phyloP scores from a whole-genome alignment of 2,797 vertebrate genomes.

The Macroramphosus scolopax region DNA sequence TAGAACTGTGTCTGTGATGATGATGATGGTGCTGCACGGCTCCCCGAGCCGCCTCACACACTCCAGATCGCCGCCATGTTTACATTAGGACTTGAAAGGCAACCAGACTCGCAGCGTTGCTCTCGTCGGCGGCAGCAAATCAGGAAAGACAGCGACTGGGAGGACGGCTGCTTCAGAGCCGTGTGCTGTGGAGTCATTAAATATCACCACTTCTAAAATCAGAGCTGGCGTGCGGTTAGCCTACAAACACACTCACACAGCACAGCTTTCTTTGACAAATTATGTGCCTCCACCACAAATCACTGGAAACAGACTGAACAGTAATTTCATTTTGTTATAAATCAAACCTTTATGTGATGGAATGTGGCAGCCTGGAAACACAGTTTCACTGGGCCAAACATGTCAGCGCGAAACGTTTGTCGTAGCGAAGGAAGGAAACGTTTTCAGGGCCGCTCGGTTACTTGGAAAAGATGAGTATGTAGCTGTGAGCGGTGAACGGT shows the following conservation, averaged over 20 bases:
- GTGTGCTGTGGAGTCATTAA: constrained; percentile 56
- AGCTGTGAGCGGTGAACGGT: too few species aligned
- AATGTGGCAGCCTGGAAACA: constrained; percentile 34
- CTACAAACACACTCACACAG: constrained; percentile 67
- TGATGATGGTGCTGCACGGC: constrained; percentile 18
- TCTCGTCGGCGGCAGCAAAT: constrained; percentile 52
- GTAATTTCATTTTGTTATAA: constrained; percentile 34
- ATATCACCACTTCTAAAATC: constrained; percentile 66
- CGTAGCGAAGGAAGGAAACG: constrained; percentile 13
- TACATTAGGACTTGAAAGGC: constrained; percentile 65
- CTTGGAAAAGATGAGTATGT: background rate
- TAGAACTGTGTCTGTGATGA: constrained; percentile 38
- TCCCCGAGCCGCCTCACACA: too few species aligned
- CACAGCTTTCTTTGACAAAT: constrained; percentile 61
- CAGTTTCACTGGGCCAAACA: constrained; percentile 20
- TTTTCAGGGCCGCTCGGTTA: constrained; percentile 5
- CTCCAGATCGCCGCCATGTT: constrained; percentile 62
- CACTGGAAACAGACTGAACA: constrained; percentile 40
- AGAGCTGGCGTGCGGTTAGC: too few species aligned
- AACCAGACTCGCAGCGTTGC: constrained; percentile 33
- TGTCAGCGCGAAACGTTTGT: background rate
- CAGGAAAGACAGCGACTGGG: constrained; percentile 33
- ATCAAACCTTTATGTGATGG: constrained; percentile 43
- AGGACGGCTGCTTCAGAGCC: constrained; percentile 46
- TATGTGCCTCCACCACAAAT: constrained; percentile 44